Evolutionary conservation across 2,797 vertebrate species (phyloP).

Genomic region (Poeciliopsis presidionis): DNA sequence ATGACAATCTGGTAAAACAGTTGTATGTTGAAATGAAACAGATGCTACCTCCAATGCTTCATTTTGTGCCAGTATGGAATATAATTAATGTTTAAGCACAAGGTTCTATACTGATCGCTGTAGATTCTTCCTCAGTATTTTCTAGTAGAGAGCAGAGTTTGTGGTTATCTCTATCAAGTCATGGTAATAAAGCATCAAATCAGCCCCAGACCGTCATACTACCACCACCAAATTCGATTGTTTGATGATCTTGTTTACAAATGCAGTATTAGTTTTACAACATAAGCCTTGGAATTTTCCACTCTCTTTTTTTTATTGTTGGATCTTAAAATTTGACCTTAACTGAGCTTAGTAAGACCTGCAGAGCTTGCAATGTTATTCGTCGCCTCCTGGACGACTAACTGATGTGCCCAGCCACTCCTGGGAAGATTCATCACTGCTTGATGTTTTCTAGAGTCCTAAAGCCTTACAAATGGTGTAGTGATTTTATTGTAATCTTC

Average conservation of each 20-base stretch:
- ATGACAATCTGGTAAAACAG: neutral
- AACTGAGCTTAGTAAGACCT: neutral
- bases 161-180: neutral
- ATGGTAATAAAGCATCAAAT: neutral
- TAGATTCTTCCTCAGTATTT: neutral
- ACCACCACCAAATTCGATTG: neutral
- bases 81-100: neutral
- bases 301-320: neutral
- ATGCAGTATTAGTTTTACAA: conserved; percentile 1
- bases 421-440: neutral
- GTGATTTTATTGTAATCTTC: neutral
- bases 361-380: neutral
- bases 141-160: neutral
- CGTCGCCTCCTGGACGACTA: neutral
- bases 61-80: neutral
- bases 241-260: neutral
- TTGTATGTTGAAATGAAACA: neutral
- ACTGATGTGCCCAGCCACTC: neutral
- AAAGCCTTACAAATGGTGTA: neutral
- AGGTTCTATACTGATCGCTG: neutral
- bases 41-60: neutral
- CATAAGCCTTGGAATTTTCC: neutral
- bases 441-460: neutral
- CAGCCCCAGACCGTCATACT: neutral
- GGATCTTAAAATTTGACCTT: neutral